These are phyloP conservation scores for Zele albiditarsus DNA, from an alignment of 2,888 invertebrate species.

Conservation along the genomic window DNA sequence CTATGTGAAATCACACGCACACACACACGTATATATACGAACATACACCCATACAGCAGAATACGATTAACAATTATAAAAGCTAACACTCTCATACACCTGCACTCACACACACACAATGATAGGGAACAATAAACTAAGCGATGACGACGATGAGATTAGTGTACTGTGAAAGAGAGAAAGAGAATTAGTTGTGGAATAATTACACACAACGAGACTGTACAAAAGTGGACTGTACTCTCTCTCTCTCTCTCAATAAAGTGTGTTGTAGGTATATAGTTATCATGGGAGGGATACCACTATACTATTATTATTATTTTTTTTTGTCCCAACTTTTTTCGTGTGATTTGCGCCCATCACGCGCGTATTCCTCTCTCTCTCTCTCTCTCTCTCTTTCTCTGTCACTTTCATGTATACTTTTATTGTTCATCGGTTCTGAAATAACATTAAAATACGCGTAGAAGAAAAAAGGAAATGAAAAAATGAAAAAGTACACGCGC, in stretches of 20 bases:
- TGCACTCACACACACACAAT: background rate
- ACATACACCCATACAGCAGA: background rate
- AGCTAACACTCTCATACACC: background rate
- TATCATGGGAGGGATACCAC: conserved; percentile 17
- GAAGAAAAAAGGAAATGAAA: too few species aligned
- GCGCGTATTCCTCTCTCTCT: too few species aligned
- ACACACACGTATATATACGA: background rate
- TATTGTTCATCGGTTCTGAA: too few species aligned
- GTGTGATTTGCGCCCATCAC: too few species aligned
- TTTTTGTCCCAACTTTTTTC: background rate
- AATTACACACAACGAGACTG: background rate
- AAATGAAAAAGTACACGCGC: background rate
- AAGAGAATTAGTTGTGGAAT: background rate
- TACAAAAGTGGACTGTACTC: background rate
- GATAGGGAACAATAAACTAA: conserved; percentile 4
- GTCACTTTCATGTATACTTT: too few species aligned
- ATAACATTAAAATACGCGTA: too few species aligned
- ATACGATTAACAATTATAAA: background rate
- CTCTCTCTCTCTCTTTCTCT: background rate
- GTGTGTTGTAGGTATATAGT: background rate
- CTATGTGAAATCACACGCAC: background rate
- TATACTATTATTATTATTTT: background rate
- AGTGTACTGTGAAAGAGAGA: background rate
- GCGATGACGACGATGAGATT: background rate
- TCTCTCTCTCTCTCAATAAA: background rate